These are phyloP conservation scores for Iguana delicatissima DNA, from an alignment of 2,797 vertebrate species.

Conservation along the genomic window DNA sequence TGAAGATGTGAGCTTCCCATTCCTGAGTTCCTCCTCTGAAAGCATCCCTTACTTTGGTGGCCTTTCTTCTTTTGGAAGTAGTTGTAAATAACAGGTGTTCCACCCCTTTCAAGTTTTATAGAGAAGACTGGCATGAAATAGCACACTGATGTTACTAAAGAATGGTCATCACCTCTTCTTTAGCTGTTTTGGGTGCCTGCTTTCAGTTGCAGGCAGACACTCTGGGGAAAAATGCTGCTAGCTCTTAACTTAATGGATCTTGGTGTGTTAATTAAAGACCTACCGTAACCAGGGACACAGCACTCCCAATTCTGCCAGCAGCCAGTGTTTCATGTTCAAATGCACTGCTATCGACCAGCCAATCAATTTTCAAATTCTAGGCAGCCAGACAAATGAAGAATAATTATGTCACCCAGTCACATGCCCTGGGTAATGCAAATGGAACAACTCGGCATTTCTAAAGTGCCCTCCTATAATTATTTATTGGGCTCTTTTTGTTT, in stretches of 20 bases:
- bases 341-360: not conserved
- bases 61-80: not conserved
- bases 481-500: conserved; percentile 55
- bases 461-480: conserved; percentile 45
- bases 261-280: conserved; percentile 40
- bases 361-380: conserved; percentile 65
- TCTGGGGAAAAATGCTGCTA: not conserved
- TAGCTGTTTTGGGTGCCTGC: not conserved
- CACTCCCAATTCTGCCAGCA: not conserved
- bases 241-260: conserved; percentile 34
- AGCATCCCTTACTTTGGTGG: not conserved
- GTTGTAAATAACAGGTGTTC: too few species aligned
- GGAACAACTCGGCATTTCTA: conserved; percentile 48
- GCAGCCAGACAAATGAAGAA: conserved; percentile 60
- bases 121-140: not conserved
- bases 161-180: not conserved
- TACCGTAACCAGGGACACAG: conserved; percentile 17
- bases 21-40: not conserved
- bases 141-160: not conserved
- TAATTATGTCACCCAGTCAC: not conserved
- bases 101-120: not conserved
- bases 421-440: conserved; percentile 37
- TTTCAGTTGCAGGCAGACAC: not conserved
- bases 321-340: not conserved
- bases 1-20: not conserved